phyloP scores from a whole-genome alignment of 2,888 invertebrate species.

The Oxystoma pomonae region DNA sequence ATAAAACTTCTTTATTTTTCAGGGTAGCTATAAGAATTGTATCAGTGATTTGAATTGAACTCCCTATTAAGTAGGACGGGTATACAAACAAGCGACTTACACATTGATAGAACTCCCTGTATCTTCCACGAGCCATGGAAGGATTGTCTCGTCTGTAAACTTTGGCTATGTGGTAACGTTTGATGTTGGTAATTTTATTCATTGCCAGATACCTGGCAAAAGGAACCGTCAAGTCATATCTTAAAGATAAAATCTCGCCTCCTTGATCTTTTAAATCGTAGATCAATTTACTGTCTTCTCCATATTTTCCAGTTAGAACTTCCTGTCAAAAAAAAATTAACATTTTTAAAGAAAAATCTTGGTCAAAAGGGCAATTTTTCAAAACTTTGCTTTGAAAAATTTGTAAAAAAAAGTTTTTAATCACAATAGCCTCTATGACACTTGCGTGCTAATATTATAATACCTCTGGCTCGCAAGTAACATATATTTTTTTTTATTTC shows the following conservation, averaged over 20 bases:
- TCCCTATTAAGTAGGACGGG: no score
- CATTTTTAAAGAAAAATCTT: conserved; percentile 57
- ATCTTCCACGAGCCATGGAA: conserved; percentile 92
- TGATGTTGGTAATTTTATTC: conserved; percentile 91
- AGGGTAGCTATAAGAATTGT: no score
- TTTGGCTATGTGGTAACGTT: conserved; percentile 98
- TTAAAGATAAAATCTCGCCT: conserved; percentile 90
- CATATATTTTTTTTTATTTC: not conserved
- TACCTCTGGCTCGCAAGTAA: not conserved
- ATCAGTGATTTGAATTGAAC: no score
- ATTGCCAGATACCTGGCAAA: conserved; percentile 97
- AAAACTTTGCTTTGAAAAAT: not conserved
- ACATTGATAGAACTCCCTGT: conserved; percentile 98
- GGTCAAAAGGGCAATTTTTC: not conserved
- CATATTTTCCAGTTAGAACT: conserved; percentile 97
- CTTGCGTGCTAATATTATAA: not conserved
- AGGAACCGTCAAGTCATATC: conserved; percentile 98
- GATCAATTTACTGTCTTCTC: conserved; percentile 98
- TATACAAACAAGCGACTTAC: no score
- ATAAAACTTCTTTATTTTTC: no score
- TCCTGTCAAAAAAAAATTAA: no score
- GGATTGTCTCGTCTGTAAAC: conserved; percentile 98
- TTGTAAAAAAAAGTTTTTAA: not conserved
- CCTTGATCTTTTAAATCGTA: conserved; percentile 99
- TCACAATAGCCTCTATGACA: not conserved